A percentile compares a stretch with the other conserved stretches of the same genome.
Conservation (phyloP, 2,888 invertebrate species). For the Meganola albula region DNA sequence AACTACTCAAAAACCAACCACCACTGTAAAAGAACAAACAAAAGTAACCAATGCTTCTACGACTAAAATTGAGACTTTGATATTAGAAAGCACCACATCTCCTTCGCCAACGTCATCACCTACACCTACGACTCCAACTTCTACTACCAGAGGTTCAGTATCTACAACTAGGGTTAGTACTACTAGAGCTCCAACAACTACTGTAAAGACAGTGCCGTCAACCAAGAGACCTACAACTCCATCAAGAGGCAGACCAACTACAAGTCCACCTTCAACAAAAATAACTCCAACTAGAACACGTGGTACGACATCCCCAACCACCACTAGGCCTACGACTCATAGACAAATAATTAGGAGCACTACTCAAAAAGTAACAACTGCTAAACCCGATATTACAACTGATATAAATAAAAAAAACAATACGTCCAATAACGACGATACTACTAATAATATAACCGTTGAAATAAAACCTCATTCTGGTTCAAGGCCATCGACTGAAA, state of each 20-base stretch:
- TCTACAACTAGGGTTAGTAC: background rate
- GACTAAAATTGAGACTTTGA: conserved; percentile 10
- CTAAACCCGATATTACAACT: conserved; percentile 20
- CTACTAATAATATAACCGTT: conserved; percentile 18
- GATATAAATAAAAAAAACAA: conserved; percentile 23
- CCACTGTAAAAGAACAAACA: conserved; percentile 21
- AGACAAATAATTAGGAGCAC: background rate
- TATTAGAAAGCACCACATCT: too few relatives aligned
- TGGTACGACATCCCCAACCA: background rate
- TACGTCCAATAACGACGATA: conserved; percentile 28
- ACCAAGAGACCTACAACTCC: conserved; percentile 23
- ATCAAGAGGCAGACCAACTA: conserved; percentile 19
- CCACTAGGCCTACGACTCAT: background rate
- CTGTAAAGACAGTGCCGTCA: conserved; percentile 19
- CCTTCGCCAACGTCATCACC: conserved; percentile 17
- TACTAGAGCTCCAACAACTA: conserved; percentile 14
- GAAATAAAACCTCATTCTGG: conserved; percentile 27
- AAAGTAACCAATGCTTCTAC: conserved; percentile 22
- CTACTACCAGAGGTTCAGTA: conserved; percentile 12
- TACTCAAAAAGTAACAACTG: conserved; percentile 4
- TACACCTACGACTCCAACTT: conserved; percentile 9
- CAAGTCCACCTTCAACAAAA: conserved; percentile 25
- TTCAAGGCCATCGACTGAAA: conserved; percentile 35
- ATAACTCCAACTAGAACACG: conserved; percentile 11
- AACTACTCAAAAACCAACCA: conserved; percentile 20